Base-by-base conservation (phyloP, 2,797 vertebrate species). In the Glyptemys insculpta region DNA sequence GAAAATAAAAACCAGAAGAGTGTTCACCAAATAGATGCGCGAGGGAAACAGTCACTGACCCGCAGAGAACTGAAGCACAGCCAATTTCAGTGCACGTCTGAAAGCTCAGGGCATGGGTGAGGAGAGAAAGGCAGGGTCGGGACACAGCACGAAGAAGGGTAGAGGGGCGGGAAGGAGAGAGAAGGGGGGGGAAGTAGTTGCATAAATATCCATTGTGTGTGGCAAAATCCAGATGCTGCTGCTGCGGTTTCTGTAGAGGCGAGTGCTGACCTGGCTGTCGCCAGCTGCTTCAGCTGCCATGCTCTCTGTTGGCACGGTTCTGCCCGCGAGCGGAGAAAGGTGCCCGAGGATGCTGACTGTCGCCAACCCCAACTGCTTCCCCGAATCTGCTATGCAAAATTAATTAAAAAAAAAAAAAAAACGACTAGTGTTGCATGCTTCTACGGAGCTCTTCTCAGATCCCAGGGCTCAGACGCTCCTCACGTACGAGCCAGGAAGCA, bases 171-270 rank as follows among this genome's bases (percentile, higher is more conserved):
- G 79, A 91, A 41, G 79, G 86, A 89, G 81, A 83, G 74, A 82
- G 29, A 7, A 14, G 5, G 8, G 57, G 76, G 50, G 47, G 49
- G 5, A 10, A 5, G 56, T 87, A 56, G 93, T 90, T 96, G 97
- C 97, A 97, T 97, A 97, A 98, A 96, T 97, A 97, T 96, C 95
- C 96, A 97, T 57, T 80, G 92, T n/a, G 82, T 59, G 83, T 92
- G 54, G 92, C 89, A 96, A 95, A 89, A 81, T 91, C 94, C 91
- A 90, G 65, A 50, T 31, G 87, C 83, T 12, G 95, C 92, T 92
- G 92, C 95, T 95, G 94, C n/a, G 49, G 85, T 81, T 94, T 90
- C 94, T 4, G 72, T 82, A 91, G 83, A 88, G 83, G 81, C 44
- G 93, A 79, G 85, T 21, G 47, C 93, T 54, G 93, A 56, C 29